Percentiles rank a stretch among this genome's conserved stretches.
Evolutionary conservation across 64 coral and sea anemone species (phyloP).

Genomic region (Pocillopora damicornis): DNA sequence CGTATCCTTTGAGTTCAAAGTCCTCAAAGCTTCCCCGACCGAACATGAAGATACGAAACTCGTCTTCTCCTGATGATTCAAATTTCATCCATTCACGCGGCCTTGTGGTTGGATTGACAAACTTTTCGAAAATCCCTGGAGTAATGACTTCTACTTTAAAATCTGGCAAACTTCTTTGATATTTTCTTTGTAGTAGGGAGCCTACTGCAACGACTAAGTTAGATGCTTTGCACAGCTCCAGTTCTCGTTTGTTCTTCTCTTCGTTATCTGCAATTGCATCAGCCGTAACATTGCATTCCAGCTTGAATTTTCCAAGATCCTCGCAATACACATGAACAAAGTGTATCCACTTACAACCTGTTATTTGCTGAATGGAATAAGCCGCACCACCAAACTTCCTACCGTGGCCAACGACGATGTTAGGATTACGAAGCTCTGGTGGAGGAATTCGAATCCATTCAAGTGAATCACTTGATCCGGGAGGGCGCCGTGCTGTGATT

Average conservation of each 20-base stretch:
- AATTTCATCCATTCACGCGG: too few relatives aligned
- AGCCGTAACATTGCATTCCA: not conserved
- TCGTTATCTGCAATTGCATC: constrained; percentile 28
- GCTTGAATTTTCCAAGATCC: too few relatives aligned
- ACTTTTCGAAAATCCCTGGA: constrained; percentile 34
- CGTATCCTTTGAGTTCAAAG: constrained; percentile 20
- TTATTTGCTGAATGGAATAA: not conserved
- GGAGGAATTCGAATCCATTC: not conserved
- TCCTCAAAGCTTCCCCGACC: not conserved
- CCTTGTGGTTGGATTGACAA: not conserved
- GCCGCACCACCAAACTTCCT: constrained; percentile 40
- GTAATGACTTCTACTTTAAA: constrained; percentile 20
- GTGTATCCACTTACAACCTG: constrained; percentile 37
- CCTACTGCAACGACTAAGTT: constrained; percentile 30
- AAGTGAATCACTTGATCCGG: not conserved
- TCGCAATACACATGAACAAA: constrained; percentile 18
- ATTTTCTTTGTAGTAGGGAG: constrained; percentile 4
- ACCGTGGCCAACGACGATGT: constrained; percentile 37
- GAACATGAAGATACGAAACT: constrained; percentile 8
- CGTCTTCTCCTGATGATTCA: not conserved
- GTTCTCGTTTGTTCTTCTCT: constrained; percentile 14
- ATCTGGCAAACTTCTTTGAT: not conserved
- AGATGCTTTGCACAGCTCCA: constrained; percentile 1
- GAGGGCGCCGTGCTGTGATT: constrained; percentile 1
- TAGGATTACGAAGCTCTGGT: not conserved